These are phyloP conservation scores for Hemicentrotus pulcherrimus DNA, from an alignment of 35 echinoderm and acorn worm species.

Conservation along the genomic window DNA sequence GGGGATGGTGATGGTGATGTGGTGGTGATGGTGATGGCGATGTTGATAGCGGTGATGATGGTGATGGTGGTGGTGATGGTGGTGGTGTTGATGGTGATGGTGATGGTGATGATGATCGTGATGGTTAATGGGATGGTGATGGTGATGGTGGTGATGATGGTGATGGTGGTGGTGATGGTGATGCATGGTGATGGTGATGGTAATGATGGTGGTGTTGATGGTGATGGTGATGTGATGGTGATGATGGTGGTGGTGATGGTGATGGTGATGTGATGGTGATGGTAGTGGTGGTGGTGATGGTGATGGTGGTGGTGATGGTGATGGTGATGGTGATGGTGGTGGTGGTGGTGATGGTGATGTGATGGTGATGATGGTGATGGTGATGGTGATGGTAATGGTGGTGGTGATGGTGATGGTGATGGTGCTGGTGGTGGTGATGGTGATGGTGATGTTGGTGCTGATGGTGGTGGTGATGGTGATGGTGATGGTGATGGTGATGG, in stretches of 20 bases:
- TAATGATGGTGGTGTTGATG: not conserved
- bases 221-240: not conserved
- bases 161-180: not conserved
- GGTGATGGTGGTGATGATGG: not conserved
- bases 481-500: not conserved
- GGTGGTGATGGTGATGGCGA: too few relatives aligned
- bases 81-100: not conserved
- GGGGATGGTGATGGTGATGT: not conserved
- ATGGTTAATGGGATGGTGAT: conserved; percentile 25
- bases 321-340: not conserved
- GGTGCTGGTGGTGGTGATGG: too few relatives aligned
- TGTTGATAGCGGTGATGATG: too few relatives aligned
- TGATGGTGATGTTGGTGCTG: not conserved
- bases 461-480: not conserved
- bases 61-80: not conserved
- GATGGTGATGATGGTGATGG: not conserved
- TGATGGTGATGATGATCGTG: not conserved
- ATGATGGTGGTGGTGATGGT: not conserved
- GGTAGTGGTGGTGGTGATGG: not conserved
- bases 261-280: not conserved
- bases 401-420: not conserved
- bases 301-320: not conserved
- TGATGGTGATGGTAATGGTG: not conserved
- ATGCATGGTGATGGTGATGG: not conserved
- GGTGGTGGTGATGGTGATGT: not conserved